These are phyloP conservation scores for Aplysina aerophoba DNA, from an alignment of 37 sponge, comb jelly and placozoan species.

Conservation along the genomic window DNA sequence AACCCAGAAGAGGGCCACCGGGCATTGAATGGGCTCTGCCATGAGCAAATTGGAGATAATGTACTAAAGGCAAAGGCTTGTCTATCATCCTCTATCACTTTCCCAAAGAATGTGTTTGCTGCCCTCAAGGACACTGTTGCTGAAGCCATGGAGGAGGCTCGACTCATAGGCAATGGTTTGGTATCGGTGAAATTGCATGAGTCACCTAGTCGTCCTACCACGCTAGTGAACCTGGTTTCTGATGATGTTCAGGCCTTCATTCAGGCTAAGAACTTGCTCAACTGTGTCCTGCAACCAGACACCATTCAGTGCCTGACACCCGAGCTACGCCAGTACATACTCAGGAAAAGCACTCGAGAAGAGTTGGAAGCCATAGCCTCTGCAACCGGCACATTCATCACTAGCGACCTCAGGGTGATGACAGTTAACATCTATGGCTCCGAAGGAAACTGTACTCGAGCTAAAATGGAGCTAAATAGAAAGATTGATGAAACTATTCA, in stretches of 20 bases:
- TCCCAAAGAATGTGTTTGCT: neutral
- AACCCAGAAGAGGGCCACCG: conserved; percentile 42
- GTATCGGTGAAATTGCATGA: neutral
- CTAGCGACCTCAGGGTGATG: neutral
- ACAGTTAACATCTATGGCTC: conserved; percentile 59
- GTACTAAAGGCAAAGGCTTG: conserved; percentile 19
- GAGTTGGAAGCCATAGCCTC: conserved; percentile 21
- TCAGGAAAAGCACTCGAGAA: neutral
- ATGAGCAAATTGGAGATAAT: conserved; percentile 19
- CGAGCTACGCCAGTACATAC: conserved; percentile 28
- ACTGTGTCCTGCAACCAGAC: conserved; percentile 32
- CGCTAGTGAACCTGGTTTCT: conserved; percentile 23
- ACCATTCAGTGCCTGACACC: conserved; percentile 20
- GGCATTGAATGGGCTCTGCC: neutral
- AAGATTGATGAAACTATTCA: neutral
- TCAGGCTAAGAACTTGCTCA: conserved; percentile 24
- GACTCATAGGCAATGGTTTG: neutral
- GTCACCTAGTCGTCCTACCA: neutral
- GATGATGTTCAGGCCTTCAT: conserved; percentile 44
- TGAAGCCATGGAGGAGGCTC: neutral
- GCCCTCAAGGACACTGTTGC: conserved; percentile 26
- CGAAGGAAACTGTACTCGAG: conserved; percentile 10
- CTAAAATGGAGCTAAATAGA: conserved; percentile 26
- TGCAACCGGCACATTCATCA: conserved; percentile 25
- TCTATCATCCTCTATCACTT: conserved; percentile 25